Evolutionary conservation across 1,140 invertebrate genomes (phyloP).

Genomic region (Dendroctonus valens): DNA sequence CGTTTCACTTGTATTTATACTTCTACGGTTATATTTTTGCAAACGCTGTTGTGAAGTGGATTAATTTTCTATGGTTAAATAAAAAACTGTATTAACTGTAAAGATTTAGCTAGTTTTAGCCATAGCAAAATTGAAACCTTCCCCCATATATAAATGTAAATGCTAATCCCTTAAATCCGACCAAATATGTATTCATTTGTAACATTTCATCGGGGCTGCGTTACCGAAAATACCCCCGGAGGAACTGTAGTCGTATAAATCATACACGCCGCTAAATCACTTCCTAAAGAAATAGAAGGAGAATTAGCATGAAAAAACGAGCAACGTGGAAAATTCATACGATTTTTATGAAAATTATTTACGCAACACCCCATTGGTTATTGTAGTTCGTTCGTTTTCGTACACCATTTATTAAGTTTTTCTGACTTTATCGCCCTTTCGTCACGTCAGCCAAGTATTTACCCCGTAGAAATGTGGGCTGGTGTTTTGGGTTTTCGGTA

Average conservation of each 20-base stretch:
- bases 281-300: constrained; percentile 17
- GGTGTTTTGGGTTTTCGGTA: background rate
- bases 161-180: background rate
- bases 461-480: constrained; percentile 5
- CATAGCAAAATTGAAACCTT: too few relatives aligned
- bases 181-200: background rate
- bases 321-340: constrained; percentile 3
- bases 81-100: too few relatives aligned
- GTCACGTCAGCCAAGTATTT: constrained; percentile 13
- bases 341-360: too few relatives aligned
- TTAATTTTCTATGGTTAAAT: too few relatives aligned
- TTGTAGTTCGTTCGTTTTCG: constrained; percentile 12
- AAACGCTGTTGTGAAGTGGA: too few relatives aligned
- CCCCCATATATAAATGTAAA: too few relatives aligned
- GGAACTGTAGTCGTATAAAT: constrained; percentile 10
- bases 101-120: too few relatives aligned
- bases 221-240: constrained; percentile 1
- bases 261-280: constrained; percentile 7
- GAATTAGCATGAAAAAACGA: constrained; percentile 10
- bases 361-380: constrained; percentile 4
- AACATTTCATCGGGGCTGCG: background rate
- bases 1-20: too few relatives aligned
- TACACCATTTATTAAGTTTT: constrained; percentile 17
- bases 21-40: too few relatives aligned
- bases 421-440: constrained; percentile 15